Evolutionary conservation across 2,797 vertebrate species (phyloP).

Genomic region (Sebastes melanostomus): DNA sequence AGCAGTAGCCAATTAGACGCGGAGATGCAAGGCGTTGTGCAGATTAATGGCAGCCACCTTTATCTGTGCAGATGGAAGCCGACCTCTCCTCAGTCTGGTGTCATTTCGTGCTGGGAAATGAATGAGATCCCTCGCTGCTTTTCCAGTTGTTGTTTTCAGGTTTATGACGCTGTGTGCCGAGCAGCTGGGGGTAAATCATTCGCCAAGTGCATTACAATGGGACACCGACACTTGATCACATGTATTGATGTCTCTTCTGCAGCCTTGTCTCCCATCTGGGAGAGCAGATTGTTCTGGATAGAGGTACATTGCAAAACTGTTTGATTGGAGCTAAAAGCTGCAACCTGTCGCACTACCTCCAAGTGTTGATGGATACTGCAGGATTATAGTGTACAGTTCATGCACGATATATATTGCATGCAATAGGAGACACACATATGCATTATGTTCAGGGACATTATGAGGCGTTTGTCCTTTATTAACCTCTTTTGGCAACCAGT

Average conservation of each 20-base stretch:
- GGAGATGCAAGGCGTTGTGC: slow-evolving; percentile 9
- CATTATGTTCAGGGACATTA: not conserved
- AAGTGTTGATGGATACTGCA: not conserved
- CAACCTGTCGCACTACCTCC: not conserved
- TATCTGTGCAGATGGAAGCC: slow-evolving; percentile 33
- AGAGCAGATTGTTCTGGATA: slow-evolving; percentile 42
- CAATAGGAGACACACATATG: not conserved
- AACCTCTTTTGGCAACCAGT: not conserved
- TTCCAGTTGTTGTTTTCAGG: slow-evolving; percentile 57
- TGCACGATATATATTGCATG: not conserved
- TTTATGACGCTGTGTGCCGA: slow-evolving; percentile 44
- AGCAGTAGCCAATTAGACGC: not conserved
- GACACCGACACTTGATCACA: slow-evolving; percentile 52
- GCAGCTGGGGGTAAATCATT: slow-evolving; percentile 60
- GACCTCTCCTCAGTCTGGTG: slow-evolving; percentile 24
- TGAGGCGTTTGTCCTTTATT: not conserved
- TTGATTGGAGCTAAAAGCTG: slow-evolving; percentile 24
- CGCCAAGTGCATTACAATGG: slow-evolving; percentile 35
- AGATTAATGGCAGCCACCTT: slow-evolving; percentile 37
- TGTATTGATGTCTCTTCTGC: slow-evolving; percentile 32
- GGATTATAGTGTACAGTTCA: not conserved
- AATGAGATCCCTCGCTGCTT: slow-evolving; percentile 29
- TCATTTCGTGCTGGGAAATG: slow-evolving; percentile 17
- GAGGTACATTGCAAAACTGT: not conserved
- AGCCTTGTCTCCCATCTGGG: slow-evolving; percentile 52